Base-by-base conservation (phyloP, 2,113 vertebrate species). In the Thunnus thynnus region DNA sequence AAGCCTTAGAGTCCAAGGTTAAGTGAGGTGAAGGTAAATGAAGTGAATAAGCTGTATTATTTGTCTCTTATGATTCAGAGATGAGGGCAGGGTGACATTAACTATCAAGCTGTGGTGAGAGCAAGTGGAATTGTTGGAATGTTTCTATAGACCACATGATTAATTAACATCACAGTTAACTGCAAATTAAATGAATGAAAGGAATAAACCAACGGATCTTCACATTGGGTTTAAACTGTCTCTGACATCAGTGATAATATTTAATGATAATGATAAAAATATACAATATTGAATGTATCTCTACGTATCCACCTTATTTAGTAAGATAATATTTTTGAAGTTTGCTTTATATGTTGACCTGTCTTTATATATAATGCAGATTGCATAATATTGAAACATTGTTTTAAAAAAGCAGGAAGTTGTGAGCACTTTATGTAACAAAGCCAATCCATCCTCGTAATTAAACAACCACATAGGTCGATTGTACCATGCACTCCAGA, bases 1-100 rank as follows among this genome's bases (percentile, higher is more conserved):
- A 75, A 84, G 52, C 27, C 78, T 80, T 54, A 47, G 58, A 86
- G 67, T 83, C 73, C 84, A 80, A 87, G 76, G 84, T 86, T 82
- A 84, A 82, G 66, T 74, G 54, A 82, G 22, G 78, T 32, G 3
- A 46, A 77, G 47, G 27, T 9, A 85, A 85, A 86, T 78, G 10
- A 73, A 73, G 57, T 75, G 72, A 77, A 81, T 75, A 70, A 60
- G 12, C 61, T 27, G 47, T 51, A 58, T 64, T 76, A 60, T 74
- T 82, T 78, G 57, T 85, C 64, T 80, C 55, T 27, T 63, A 22
- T 66, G 78, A 86, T 68, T 78, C 48, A 67, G 63, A 82, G 75
- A 52, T 25, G 56, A 65, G 56, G 47, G 71, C 51, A 55, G 16
- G 41, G 41, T 52, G 57, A 67, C 30, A 66, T 66, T 67, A 74